Evolutionary conservation across 2,113 vertebrate species (phyloP).

Genomic region (rat (Rattus norvegicus)): DNA sequence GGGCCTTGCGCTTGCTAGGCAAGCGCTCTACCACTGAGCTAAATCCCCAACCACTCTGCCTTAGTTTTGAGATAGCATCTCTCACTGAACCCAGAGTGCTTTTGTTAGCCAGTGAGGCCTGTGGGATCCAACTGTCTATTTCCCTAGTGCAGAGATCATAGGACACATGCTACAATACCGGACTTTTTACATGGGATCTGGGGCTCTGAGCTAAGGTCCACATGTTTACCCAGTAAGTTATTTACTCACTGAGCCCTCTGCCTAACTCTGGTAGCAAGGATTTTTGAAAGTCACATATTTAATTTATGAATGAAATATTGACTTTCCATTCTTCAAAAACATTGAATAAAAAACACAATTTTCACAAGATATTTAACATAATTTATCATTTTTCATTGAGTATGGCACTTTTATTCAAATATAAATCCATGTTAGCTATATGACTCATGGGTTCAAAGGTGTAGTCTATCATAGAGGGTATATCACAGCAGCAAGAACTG

Average conservation of each 20-base stretch:
- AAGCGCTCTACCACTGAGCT: too few relatives aligned
- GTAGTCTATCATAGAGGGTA: too few relatives aligned
- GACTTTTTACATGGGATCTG: background rate
- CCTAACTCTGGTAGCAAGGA: background rate
- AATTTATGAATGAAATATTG: background rate
- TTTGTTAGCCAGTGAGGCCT: too few relatives aligned
- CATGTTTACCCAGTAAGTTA: too few relatives aligned
- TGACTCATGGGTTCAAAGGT: background rate
- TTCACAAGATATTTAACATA: background rate
- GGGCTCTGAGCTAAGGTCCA: background rate
- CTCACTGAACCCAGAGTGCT: background rate
- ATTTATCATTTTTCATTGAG: background rate
- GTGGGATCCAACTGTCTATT: background rate
- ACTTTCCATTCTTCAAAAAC: background rate
- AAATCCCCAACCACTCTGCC: too few relatives aligned
- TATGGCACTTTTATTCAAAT: background rate
- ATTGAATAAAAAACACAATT: background rate
- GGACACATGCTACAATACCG: background rate
- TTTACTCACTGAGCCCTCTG: background rate
- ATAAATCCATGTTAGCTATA: background rate
- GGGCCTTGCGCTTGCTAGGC: too few relatives aligned
- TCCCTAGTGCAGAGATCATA: background rate
- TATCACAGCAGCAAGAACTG: background rate
- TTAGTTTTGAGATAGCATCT: background rate
- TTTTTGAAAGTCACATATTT: background rate